Percentiles rank a stretch among this genome's conserved stretches.
phyloP scores from a whole-genome alignment of 1,140 invertebrate species.

The Aphelenchoides fujianensis region DNA sequence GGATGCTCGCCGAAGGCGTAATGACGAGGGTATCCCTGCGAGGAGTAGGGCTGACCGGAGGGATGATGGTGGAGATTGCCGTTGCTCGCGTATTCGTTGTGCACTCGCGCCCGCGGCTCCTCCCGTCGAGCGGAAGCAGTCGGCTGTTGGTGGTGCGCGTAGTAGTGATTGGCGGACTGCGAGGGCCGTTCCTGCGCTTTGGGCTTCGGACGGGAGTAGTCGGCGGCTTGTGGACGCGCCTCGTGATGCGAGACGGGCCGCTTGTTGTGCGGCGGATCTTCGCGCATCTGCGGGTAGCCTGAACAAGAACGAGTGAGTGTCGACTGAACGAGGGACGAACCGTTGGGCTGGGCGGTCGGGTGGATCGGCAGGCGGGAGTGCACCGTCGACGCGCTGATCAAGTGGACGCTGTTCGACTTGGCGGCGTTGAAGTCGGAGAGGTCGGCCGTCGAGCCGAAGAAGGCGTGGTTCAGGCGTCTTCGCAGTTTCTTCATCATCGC shows the following conservation, averaged over 20 bases:
- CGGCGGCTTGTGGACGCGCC: neutral
- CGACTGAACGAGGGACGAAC: neutral
- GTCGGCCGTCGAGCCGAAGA: neutral
- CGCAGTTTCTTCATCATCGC: conserved; percentile 8
- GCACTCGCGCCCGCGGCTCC: neutral
- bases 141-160: neutral
- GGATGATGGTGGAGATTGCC: too few relatives aligned
- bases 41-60: too few relatives aligned
- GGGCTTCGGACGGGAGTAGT: too few relatives aligned
- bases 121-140: neutral
- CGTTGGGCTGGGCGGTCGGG: neutral
- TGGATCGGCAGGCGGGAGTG: conserved; percentile 4
- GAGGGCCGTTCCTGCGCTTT: neutral
- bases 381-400: conserved; percentile 9
- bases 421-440: neutral
- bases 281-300: neutral
- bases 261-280: neutral
- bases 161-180: neutral
- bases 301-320: neutral
- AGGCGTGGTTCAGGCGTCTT: neutral
- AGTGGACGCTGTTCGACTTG: conserved; percentile 5
- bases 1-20: neutral
- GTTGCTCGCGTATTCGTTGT: neutral
- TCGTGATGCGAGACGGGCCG: neutral
- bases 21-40: neutral